These are phyloP conservation scores for Argyrosomus japonicus DNA, from an alignment of 2,113 vertebrate genomes.

Conservation along the genomic window DNA sequence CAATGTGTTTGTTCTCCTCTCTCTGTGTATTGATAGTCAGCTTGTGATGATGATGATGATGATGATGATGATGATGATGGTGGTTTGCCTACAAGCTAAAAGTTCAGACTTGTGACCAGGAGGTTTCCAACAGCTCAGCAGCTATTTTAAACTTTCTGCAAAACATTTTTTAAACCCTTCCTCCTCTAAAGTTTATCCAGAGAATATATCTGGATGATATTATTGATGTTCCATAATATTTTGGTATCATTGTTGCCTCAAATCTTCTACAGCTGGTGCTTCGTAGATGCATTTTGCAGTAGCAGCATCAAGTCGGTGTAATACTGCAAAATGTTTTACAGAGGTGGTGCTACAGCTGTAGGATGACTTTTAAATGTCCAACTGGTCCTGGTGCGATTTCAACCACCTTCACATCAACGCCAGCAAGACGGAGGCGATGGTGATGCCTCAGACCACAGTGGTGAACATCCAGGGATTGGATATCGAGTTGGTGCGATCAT, in stretches of 20 bases:
- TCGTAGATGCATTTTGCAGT: not conserved
- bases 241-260: not conserved
- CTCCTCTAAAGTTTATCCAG: not conserved
- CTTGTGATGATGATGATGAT: too few relatives aligned
- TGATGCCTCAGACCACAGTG: too few relatives aligned
- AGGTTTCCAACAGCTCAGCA: not conserved
- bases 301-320: not conserved
- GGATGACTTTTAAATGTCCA: not conserved
- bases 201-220: not conserved
- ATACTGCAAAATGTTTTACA: not conserved
- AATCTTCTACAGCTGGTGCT: too few relatives aligned
- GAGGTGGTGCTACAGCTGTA: not conserved
- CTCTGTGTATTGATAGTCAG: not conserved
- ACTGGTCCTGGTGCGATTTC: too few relatives aligned
- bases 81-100: slow-evolving; percentile 11
- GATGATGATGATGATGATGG: too few relatives aligned
- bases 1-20: not conserved
- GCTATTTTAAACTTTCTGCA: not conserved
- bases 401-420: too few relatives aligned
- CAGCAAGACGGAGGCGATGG: too few relatives aligned
- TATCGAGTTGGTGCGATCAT: too few relatives aligned
- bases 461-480: too few relatives aligned
- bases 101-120: slow-evolving; percentile 13
- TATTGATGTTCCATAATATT: not conserved
- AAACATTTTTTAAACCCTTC: not conserved